Percentiles rank a stretch among this genome's conserved stretches.
Evolutionary conservation across 1,140 invertebrate genomes (phyloP).

Genomic region (Drosophila ficusphila): DNA sequence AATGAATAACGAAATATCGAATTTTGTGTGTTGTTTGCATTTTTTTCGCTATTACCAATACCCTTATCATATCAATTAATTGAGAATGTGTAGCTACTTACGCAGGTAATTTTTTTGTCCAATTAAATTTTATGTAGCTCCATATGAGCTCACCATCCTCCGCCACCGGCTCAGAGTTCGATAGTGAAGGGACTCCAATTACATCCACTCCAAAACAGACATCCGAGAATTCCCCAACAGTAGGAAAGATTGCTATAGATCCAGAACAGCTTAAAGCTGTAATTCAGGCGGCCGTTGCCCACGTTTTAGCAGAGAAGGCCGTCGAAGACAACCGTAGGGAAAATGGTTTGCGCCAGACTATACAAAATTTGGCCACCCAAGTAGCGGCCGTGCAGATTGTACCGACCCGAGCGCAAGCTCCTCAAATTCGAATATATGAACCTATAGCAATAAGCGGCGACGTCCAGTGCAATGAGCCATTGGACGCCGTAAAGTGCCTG

Average conservation of each 20-base stretch:
- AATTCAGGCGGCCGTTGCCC: neutral
- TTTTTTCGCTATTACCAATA: neutral
- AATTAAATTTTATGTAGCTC: neutral
- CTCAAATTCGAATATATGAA: neutral
- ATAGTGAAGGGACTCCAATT: neutral
- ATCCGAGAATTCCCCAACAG: neutral
- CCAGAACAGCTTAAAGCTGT: neutral
- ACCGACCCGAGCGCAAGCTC: neutral
- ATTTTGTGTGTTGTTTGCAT: neutral
- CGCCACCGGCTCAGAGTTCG: neutral
- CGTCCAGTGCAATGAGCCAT: constrained; percentile 12
- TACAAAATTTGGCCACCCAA: neutral
- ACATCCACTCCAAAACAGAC: neutral
- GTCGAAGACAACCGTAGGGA: neutral
- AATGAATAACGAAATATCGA: neutral
- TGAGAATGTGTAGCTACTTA: neutral
- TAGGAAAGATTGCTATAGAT: neutral
- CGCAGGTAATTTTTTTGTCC: neutral
- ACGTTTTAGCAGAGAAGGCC: neutral
- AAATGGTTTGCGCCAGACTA: neutral
- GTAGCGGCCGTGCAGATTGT: neutral
- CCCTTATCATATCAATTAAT: neutral
- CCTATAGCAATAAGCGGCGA: constrained; percentile 7
- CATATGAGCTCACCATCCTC: neutral
- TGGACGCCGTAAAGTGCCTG: constrained; percentile 12